These are phyloP conservation scores for Diloba caeruleocephala DNA, from an alignment of 2,888 invertebrate genomes.

Conservation along the genomic window DNA sequence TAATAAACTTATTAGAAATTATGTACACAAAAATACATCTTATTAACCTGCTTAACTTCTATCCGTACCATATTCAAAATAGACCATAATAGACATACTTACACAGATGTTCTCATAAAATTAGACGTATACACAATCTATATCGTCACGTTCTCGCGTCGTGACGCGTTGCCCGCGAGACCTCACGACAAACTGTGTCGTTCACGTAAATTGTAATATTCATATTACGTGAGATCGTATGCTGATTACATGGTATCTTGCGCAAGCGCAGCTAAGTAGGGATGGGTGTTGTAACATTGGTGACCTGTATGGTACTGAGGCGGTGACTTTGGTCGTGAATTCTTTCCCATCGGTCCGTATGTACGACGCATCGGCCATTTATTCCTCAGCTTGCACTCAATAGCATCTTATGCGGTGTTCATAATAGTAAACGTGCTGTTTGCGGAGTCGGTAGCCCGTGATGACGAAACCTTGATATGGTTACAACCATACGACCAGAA, in stretches of 20 bases:
- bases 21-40: no score
- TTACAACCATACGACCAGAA: no score
- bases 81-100: neutral
- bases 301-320: neutral
- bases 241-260: constrained; percentile 37
- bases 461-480: no score
- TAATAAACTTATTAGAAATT: no score
- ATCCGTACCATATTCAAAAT: constrained; percentile 27
- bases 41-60: neutral
- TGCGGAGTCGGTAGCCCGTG: no score
- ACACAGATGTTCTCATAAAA: constrained; percentile 30
- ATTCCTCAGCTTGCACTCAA: no score
- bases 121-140: constrained; percentile 25
- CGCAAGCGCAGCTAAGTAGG: constrained; percentile 10
- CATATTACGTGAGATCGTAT: constrained; percentile 46
- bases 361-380: no score
- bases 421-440: no score
- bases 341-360: no score
- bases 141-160: constrained; percentile 46
- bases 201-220: constrained; percentile 36
- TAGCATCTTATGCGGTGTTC: no score
- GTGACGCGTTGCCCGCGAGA: constrained; percentile 37
- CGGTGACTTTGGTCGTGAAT: neutral
- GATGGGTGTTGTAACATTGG: constrained; percentile 32
- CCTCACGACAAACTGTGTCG: constrained; percentile 42